A percentile compares a stretch with the other conserved stretches of the same genome.
phyloP scores from a whole-genome alignment of 1,140 invertebrate genomes.

The Anoplophora glabripennis region DNA sequence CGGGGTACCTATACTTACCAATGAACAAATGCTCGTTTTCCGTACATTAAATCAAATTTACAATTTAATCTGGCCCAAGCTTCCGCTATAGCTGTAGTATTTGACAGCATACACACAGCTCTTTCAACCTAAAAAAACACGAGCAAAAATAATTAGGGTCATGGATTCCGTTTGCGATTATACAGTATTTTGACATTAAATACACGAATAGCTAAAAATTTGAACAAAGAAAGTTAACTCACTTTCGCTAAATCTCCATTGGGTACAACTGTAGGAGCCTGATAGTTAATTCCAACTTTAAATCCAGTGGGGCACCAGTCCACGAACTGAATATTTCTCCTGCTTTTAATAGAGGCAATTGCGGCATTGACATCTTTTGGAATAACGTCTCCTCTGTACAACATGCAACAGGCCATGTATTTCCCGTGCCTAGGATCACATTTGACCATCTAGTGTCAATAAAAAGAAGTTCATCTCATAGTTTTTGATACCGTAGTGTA shows the following conservation, averaged over 20 bases:
- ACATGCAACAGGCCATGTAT: conserved; percentile 70
- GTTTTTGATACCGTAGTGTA: too few species aligned
- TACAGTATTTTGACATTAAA: too few species aligned
- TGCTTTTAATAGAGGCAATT: conserved; percentile 75
- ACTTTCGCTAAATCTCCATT: conserved; percentile 79
- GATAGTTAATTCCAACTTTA: conserved; percentile 81
- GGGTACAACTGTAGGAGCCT: conserved; percentile 76
- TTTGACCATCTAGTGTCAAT: conserved; percentile 59
- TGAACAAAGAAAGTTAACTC: conserved; percentile 52
- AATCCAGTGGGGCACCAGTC: conserved; percentile 74
- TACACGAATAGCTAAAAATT: too few species aligned
- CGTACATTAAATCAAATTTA: conserved; percentile 79
- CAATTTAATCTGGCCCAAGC: conserved; percentile 67
- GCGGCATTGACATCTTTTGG: conserved; percentile 64
- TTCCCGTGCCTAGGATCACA: conserved; percentile 65
- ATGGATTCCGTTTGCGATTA: too few species aligned
- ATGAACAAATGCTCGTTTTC: conserved; percentile 70
- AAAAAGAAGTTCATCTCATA: conserved; percentile 53
- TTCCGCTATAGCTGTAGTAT: conserved; percentile 65
- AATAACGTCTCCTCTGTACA: conserved; percentile 62
- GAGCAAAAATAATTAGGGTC: not conserved
- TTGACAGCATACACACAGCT: conserved; percentile 64
- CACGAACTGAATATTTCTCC: conserved; percentile 59
- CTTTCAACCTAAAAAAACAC: conserved; percentile 56
- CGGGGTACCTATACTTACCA: conserved; percentile 55